Conservation (phyloP, 2,113 vertebrate genomes). For the Aramus guarauna region DNA sequence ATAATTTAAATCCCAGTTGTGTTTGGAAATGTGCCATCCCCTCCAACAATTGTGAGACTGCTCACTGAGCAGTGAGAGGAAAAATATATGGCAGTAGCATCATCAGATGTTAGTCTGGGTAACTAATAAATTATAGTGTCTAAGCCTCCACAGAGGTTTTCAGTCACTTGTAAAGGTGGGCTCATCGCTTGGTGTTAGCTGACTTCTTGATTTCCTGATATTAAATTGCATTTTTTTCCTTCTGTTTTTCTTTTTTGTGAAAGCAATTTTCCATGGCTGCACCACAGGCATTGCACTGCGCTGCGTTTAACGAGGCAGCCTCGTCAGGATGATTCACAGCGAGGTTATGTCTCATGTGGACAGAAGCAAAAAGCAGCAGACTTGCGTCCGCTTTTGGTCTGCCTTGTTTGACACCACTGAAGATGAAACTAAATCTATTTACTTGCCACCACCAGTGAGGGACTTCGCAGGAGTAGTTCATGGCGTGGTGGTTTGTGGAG, state of each 20-base stretch:
- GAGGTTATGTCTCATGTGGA: background rate
- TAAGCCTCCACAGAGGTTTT: background rate
- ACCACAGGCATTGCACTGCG: fast-evolving
- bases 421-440: background rate
- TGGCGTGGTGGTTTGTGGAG: background rate
- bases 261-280: background rate
- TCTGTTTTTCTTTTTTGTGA: background rate
- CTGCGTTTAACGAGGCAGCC: fast-evolving
- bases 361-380: background rate
- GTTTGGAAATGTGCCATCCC: background rate
- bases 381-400: background rate
- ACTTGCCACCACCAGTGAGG: background rate
- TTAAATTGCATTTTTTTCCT: background rate
- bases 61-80: background rate
- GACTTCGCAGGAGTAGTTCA: background rate
- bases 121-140: background rate
- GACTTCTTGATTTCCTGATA: background rate
- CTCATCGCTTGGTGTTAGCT: background rate
- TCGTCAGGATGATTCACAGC: fast-evolving
- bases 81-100: background rate
- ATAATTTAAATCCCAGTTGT: background rate
- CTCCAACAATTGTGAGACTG: background rate
- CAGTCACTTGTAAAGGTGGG: background rate
- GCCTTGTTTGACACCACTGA: background rate
- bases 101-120: background rate